A percentile compares a stretch with the other conserved stretches of the same genome.
Conservation (phyloP, 2,888 invertebrate genomes). For the Diplazon laetatorius region DNA sequence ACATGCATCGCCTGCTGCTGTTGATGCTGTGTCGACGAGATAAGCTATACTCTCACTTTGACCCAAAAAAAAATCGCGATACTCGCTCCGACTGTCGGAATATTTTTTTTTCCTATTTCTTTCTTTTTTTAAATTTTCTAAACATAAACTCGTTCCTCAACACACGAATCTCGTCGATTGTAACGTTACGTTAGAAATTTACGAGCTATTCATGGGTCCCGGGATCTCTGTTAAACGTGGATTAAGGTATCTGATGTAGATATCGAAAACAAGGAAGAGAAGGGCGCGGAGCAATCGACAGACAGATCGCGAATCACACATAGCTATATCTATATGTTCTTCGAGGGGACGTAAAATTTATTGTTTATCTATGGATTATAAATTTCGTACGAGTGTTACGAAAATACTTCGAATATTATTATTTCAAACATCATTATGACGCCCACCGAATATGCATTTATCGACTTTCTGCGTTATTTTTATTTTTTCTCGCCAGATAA, state of each 20-base stretch:
- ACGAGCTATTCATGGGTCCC: slow-evolving; percentile 12
- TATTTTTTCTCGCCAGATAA: too few species aligned
- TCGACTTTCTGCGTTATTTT: neutral
- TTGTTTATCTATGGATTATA: too few species aligned
- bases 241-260: neutral
- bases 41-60: slow-evolving; percentile 25
- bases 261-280: slow-evolving; percentile 1
- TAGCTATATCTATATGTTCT: neutral
- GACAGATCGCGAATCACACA: neutral
- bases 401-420: too few species aligned
- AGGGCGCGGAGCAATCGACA: slow-evolving; percentile 6
- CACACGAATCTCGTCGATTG: neutral
- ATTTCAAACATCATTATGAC: too few species aligned
- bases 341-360: too few species aligned
- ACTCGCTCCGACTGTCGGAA: neutral
- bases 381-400: neutral
- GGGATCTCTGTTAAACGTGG: neutral
- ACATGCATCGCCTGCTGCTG: neutral
- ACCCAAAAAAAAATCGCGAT: neutral
- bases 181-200: slow-evolving; percentile 3
- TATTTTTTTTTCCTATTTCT: neutral
- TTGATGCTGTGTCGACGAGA: slow-evolving; percentile 9
- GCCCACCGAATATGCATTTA: neutral
- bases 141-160: neutral
- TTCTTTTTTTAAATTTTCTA: too few species aligned